Evolutionary conservation across 2,888 invertebrate genomes (phyloP).

Genomic region (Aproaerema taeniolella): DNA sequence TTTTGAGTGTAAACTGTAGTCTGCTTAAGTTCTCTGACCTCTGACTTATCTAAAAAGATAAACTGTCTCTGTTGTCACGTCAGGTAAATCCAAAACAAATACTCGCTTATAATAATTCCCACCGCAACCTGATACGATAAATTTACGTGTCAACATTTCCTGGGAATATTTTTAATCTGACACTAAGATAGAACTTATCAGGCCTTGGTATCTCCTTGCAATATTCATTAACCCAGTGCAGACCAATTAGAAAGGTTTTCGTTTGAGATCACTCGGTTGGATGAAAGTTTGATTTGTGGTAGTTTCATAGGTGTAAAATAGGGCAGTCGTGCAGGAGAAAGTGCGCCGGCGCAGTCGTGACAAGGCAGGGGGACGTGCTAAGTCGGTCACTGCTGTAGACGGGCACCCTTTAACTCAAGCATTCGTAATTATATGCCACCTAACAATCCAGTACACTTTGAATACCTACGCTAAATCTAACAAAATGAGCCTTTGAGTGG

Average conservation of each 20-base stretch:
- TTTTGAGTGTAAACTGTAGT: too few relatives aligned
- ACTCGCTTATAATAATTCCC: constrained; percentile 36
- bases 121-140: constrained; percentile 38
- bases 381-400: constrained; percentile 21
- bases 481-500: too few relatives aligned
- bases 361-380: constrained; percentile 49
- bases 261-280: constrained; percentile 16
- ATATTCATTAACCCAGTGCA: constrained; percentile 6
- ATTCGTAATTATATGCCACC: constrained; percentile 3
- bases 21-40: constrained; percentile 47
- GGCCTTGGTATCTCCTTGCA: neutral
- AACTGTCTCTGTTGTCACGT: constrained; percentile 36
- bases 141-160: constrained; percentile 45
- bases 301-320: constrained; percentile 42
- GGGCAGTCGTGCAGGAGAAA: constrained; percentile 64
- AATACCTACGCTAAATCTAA: too few relatives aligned
- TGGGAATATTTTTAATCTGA: constrained; percentile 40
- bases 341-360: constrained; percentile 50
- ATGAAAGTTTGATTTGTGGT: constrained; percentile 47
- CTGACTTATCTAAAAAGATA: constrained; percentile 51
- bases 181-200: constrained; percentile 14
- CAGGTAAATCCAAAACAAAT: constrained; percentile 46
- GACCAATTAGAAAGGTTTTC: constrained; percentile 15
- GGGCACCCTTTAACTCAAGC: constrained; percentile 4
- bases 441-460: too few relatives aligned